These are phyloP conservation scores for Pseudois nayaur DNA, from an alignment of 2,113 vertebrate species.

Conservation along the genomic window DNA sequence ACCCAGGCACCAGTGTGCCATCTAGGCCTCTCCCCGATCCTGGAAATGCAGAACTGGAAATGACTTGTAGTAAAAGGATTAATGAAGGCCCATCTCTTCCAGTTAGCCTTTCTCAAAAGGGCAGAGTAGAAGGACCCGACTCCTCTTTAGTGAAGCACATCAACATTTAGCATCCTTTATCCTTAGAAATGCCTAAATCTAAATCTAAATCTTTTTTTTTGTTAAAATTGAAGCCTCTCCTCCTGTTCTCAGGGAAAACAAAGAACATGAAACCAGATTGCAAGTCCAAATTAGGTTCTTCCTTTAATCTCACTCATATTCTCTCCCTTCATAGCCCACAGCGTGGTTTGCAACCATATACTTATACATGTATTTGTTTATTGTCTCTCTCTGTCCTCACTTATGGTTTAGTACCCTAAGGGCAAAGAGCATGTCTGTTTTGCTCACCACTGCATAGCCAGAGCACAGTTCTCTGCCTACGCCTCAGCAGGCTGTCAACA, in stretches of 20 bases:
- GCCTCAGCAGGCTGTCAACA: not conserved
- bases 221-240: not conserved
- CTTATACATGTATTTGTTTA: not conserved
- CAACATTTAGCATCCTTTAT: not conserved
- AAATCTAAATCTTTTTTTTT: constrained; percentile 2
- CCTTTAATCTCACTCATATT: not conserved
- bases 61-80: constrained; percentile 31
- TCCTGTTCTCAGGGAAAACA: not conserved
- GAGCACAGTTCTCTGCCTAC: not conserved
- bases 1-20: constrained; percentile 59
- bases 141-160: not conserved
- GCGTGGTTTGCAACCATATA: not conserved
- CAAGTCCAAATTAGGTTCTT: not conserved
- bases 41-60: constrained; percentile 47
- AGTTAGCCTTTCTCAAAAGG: constrained; percentile 2
- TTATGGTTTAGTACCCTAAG: not conserved
- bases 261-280: not conserved
- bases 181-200: constrained; percentile 12
- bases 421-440: not conserved
- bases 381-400: not conserved
- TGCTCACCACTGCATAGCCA: not conserved
- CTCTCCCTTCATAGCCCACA: not conserved
- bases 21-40: not conserved
- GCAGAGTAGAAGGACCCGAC: not conserved
- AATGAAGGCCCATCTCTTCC: constrained; percentile 30